Percentiles rank a stretch among this genome's conserved stretches.
These are phyloP conservation scores for Odontocerum albicorne DNA, from an alignment of 2,888 invertebrate species.

Conservation along the genomic window DNA sequence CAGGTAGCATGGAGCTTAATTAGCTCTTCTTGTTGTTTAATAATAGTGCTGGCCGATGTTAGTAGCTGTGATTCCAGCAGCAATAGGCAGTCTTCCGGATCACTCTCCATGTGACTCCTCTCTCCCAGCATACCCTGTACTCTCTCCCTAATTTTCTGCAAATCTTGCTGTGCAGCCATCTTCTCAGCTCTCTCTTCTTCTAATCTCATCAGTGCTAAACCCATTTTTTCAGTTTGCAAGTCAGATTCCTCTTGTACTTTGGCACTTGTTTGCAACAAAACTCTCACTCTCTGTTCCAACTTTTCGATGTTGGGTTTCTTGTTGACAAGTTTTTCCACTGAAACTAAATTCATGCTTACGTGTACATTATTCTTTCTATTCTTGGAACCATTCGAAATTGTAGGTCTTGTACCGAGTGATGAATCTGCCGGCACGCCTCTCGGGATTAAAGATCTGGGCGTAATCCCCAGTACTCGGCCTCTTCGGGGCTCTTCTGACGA, in stretches of 20 bases:
- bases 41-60: slow-evolving; percentile 72
- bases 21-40: slow-evolving; percentile 76
- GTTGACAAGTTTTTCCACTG: slow-evolving; percentile 58
- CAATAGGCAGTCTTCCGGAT: slow-evolving; percentile 71
- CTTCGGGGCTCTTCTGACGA: slow-evolving; percentile 43
- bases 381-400: slow-evolving; percentile 42
- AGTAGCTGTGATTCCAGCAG: slow-evolving; percentile 76
- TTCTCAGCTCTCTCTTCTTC: slow-evolving; percentile 73
- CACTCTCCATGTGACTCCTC: slow-evolving; percentile 45
- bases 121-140: slow-evolving; percentile 62
- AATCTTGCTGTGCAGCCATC: slow-evolving; percentile 71
- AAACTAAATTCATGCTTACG: slow-evolving; percentile 45
- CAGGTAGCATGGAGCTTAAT: slow-evolving; percentile 70
- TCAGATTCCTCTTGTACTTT: slow-evolving; percentile 57
- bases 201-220: slow-evolving; percentile 61
- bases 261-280: slow-evolving; percentile 62
- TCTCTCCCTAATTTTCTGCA: slow-evolving; percentile 73
- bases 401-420: slow-evolving; percentile 44
- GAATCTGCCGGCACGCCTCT: slow-evolving; percentile 38
- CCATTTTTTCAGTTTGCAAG: slow-evolving; percentile 48
- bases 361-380: slow-evolving; percentile 56
- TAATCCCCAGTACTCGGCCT: not conserved
- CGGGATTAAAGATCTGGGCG: slow-evolving; percentile 42
- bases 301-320: slow-evolving; percentile 65
- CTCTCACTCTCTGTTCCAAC: slow-evolving; percentile 60